phyloP scores from a whole-genome alignment of 1,140 invertebrate genomes.

The Drosophila kanapiae region DNA sequence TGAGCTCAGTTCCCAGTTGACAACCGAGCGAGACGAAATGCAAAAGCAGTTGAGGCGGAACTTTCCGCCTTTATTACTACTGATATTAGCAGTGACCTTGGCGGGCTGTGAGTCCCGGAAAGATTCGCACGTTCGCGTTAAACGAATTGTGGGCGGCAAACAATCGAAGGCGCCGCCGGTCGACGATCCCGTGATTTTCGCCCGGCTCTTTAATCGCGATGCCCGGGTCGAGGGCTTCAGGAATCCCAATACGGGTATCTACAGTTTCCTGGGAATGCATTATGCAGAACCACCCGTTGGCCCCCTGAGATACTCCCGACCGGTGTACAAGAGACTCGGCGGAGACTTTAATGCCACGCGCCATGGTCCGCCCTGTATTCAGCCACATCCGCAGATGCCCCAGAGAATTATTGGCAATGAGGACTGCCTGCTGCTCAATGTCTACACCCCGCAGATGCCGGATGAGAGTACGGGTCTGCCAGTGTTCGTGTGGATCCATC shows the following conservation, averaged over 20 bases:
- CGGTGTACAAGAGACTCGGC: conserved; percentile 85
- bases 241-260: conserved; percentile 86
- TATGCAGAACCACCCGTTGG: conserved; percentile 89
- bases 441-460: conserved; percentile 90
- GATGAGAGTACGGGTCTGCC: conserved; percentile 86
- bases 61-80: conserved; percentile 13
- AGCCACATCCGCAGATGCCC: conserved; percentile 85
- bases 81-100: conserved; percentile 47
- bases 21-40: conserved; percentile 69
- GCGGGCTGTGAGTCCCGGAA: neutral
- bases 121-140: conserved; percentile 74
- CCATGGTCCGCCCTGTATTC: conserved; percentile 87
- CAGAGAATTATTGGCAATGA: conserved; percentile 87
- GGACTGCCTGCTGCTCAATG: conserved; percentile 92
- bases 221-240: conserved; percentile 86
- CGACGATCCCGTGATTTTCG: conserved; percentile 88
- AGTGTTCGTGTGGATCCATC: conserved; percentile 88
- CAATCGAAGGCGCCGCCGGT: conserved; percentile 86
- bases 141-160: conserved; percentile 87
- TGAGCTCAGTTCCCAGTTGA: conserved; percentile 60
- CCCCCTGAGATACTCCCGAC: conserved; percentile 87
- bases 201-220: conserved; percentile 86
- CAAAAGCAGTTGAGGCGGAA: conserved; percentile 53
- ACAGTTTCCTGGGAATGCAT: conserved; percentile 89
- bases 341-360: conserved; percentile 87